A percentile compares a stretch with the other conserved stretches of the same genome.
Conservation (phyloP, 2,113 vertebrate genomes). For the Recurvirostra avosetta region DNA sequence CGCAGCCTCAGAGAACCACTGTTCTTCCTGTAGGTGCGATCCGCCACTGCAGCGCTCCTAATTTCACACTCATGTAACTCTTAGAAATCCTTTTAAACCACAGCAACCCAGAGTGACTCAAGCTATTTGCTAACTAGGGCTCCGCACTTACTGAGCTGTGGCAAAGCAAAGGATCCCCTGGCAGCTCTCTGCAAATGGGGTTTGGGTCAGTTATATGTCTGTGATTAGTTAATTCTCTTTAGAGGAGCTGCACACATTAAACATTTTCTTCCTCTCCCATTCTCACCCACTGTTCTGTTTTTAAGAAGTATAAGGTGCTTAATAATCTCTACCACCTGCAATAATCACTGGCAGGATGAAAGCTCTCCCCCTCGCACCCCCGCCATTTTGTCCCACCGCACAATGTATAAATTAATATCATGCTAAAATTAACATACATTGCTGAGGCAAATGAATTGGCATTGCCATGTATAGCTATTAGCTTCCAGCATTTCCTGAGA, state of each 20-base stretch:
- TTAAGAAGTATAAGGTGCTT: background rate
- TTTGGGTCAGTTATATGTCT: background rate
- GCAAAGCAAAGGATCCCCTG: background rate
- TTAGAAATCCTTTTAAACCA: background rate
- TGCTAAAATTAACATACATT: slow-evolving; percentile 39
- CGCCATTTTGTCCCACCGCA: background rate
- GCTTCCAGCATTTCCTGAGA: slow-evolving; percentile 36
- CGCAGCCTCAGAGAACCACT: accelerated
- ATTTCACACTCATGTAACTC: background rate
- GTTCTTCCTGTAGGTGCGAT: background rate
- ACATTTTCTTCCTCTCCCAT: background rate
- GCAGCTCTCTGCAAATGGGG: background rate
- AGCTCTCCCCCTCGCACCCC: background rate
- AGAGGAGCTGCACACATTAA: background rate
- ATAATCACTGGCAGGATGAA: background rate
- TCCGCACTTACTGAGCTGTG: background rate
- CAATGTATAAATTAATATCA: slow-evolving; percentile 4
- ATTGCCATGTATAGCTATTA: background rate
- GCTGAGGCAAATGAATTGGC: slow-evolving; percentile 28
- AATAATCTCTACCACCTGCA: background rate
- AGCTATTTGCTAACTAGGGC: background rate
- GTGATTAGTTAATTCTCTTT: background rate
- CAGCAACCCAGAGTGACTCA: background rate
- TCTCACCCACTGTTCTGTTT: background rate
- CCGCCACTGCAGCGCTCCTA: background rate